Evolutionary conservation across 2,888 invertebrate genomes (phyloP), one percentile per base, ranked within the genome.

Genomic region (Thalpophila matura): DNA sequence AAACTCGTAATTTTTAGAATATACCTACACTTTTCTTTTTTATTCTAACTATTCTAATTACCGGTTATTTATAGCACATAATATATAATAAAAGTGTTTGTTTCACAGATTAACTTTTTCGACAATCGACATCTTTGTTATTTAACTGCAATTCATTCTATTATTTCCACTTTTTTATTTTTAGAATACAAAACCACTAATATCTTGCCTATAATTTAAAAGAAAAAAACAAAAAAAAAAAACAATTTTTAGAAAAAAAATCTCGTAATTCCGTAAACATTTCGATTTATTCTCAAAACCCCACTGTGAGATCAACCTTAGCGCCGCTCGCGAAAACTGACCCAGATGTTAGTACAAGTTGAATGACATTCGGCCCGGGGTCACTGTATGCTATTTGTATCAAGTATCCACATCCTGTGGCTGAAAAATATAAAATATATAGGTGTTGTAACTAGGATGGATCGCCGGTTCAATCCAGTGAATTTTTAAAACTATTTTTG

Each of bases 331-430:
- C 79, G 43, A 79, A 77, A 69, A 56, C 56, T 79, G 74, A 72
- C 79, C 79, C 59, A 79, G 14, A 57, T 79, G 26, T 45, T 14
- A 31, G 26, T 4, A 43, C 61, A 74, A 79, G 79, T 77, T 77
- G 74, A 79, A 77, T 77, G 77, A 79, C 78, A 62, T 49, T 24
- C 49, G 38, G 24, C 12, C 42, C n/a, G n/a, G 53, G 65, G 68
- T 74, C 71, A 68, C 43, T 55, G 62, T 54, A 61, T 38, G 51
- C 37, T 63, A 66, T 71, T 61, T 35, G 53, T 33, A 55, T 37
- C 77, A 79, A 79, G 79, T 79, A 67, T 37, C 53, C 49, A 14
- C 70, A 68, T 79, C 79, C 79, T 72, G 79, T 62, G 31, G 22
- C 61, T 47, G 49, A 74, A 66, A 74, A 31, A 49, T 60, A 53